phyloP scores from a whole-genome alignment of 1,140 invertebrate species.

The Pectinophora gossypiella region DNA sequence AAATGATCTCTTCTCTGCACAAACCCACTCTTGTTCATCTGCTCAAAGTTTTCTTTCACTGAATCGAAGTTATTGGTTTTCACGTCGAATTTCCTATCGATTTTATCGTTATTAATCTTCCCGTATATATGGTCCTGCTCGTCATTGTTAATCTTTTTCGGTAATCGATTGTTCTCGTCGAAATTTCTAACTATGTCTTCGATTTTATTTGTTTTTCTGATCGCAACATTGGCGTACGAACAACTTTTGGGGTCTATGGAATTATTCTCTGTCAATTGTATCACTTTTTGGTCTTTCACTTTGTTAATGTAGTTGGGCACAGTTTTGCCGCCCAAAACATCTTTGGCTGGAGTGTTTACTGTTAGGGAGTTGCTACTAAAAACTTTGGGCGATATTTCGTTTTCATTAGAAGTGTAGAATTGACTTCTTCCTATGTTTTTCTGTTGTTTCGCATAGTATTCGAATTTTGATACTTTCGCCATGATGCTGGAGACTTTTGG shows the following conservation, averaged over 20 bases:
- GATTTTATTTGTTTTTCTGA: constrained; percentile 61
- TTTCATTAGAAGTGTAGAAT: constrained; percentile 52
- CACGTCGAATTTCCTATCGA: constrained; percentile 4
- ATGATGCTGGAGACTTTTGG: constrained; percentile 73
- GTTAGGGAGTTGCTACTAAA: constrained; percentile 85
- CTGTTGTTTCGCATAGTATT: constrained; percentile 77
- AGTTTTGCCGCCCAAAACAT: constrained; percentile 80
- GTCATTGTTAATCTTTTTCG: constrained; percentile 59
- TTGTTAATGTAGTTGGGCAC: constrained; percentile 76
- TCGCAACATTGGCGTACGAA: constrained; percentile 62
- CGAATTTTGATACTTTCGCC: constrained; percentile 79
- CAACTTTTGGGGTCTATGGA: constrained; percentile 51
- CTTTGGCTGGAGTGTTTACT: constrained; percentile 86
- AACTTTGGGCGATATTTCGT: constrained; percentile 83
- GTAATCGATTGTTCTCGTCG: constrained; percentile 39
- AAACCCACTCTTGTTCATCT: too few relatives aligned
- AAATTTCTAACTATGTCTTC: constrained; percentile 67
- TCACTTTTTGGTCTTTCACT: constrained; percentile 46
- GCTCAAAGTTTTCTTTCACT: constrained; percentile 26
- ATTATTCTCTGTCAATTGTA: constrained; percentile 62
- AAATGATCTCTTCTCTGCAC: constrained; percentile 16
- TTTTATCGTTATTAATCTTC: constrained; percentile 44
- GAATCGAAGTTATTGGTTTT: constrained; percentile 10
- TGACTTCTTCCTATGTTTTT: constrained; percentile 52
- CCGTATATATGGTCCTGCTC: constrained; percentile 53